Evolutionary conservation across 2,113 vertebrate species (phyloP).

Genomic region (Motacilla alba): DNA sequence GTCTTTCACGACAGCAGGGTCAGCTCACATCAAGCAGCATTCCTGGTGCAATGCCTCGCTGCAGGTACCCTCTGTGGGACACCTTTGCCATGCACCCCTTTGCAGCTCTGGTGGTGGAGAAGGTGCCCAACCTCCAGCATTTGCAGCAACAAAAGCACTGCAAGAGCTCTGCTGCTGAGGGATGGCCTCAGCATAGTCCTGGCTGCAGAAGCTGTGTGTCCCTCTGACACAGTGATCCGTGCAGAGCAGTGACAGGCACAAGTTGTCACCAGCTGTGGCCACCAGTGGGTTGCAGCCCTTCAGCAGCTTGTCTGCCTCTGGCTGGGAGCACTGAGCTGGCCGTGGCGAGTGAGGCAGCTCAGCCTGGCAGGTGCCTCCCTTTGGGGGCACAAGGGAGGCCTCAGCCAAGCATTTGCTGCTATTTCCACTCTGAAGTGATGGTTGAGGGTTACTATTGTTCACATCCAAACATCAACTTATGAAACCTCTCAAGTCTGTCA

Average conservation of each 20-base stretch:
- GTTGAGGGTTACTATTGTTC: neutral
- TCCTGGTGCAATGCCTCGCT: neutral
- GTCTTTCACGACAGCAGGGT: neutral
- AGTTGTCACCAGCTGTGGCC: neutral
- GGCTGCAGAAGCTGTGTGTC: accelerated
- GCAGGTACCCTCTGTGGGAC: neutral
- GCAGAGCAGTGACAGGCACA: neutral
- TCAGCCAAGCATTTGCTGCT: neutral
- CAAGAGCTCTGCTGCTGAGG: neutral
- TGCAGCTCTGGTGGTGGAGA: neutral
- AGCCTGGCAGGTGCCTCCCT: neutral
- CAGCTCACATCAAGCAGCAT: neutral
- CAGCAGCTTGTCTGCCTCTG: neutral
- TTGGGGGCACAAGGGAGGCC: neutral
- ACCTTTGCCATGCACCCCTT: neutral
- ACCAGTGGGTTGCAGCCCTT: neutral
- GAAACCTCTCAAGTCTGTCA: neutral
- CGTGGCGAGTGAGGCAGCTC: neutral
- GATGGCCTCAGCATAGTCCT: neutral
- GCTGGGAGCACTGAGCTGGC: neutral
- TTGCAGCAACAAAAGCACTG: neutral
- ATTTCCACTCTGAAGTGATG: accelerated
- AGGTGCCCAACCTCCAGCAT: neutral
- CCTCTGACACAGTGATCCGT: neutral
- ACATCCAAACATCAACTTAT: accelerated